phyloP scores from a whole-genome alignment of 2,113 vertebrate species.

The Regulus satrapa region DNA sequence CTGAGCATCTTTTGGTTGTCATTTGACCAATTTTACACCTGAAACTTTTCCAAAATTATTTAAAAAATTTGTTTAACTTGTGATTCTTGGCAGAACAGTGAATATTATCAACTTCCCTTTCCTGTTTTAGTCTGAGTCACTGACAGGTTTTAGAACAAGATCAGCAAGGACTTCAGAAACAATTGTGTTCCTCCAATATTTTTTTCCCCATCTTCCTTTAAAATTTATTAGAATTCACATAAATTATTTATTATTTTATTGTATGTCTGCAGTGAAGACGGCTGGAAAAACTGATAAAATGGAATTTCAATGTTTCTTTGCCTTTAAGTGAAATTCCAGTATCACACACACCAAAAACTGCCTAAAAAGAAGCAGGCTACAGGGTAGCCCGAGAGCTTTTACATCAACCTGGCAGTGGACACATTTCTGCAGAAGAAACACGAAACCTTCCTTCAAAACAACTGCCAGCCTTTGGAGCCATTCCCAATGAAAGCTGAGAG shows the following conservation, averaged over 20 bases:
- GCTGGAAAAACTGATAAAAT: neutral
- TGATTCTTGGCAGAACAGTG: neutral
- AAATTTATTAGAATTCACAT: neutral
- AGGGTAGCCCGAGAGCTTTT: neutral
- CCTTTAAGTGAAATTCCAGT: neutral
- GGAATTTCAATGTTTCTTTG: neutral
- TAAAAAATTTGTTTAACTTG: neutral
- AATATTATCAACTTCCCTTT: neutral
- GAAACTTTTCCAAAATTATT: neutral
- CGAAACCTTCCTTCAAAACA: neutral
- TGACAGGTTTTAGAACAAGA: neutral
- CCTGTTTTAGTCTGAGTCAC: neutral
- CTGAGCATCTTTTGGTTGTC: neutral
- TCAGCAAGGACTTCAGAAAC: neutral
- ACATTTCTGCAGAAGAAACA: neutral
- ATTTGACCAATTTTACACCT: neutral
- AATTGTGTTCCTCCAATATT: neutral
- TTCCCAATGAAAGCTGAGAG: neutral
- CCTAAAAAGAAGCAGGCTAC: neutral
- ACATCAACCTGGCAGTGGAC: neutral
- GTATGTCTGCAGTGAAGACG: neutral
- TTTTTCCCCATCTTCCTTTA: neutral
- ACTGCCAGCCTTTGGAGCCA: neutral
- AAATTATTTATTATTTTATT: neutral
- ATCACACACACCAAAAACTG: neutral